These are phyloP conservation scores for Pseudachorutes palmiensis DNA, from an alignment of 1,140 invertebrate genomes.

Conservation along the genomic window DNA sequence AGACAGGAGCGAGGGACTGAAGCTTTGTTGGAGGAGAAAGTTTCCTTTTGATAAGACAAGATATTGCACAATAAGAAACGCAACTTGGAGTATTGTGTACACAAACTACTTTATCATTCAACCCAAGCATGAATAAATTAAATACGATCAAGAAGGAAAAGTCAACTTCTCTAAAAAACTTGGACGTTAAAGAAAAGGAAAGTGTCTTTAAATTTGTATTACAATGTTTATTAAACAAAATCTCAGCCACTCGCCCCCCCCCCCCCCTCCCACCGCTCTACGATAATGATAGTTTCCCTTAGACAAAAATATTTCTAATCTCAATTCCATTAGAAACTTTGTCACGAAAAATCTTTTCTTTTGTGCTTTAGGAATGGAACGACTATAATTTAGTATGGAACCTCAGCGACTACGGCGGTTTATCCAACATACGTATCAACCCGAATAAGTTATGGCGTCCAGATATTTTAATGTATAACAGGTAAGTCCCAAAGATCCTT, in stretches of 20 bases:
- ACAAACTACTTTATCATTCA: conserved; percentile 6
- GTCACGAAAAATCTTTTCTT: conserved; percentile 11
- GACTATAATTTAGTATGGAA: conserved; percentile 96
- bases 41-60: not conserved
- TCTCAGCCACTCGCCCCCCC: too few species aligned
- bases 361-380: conserved; percentile 74
- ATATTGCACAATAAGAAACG: not conserved
- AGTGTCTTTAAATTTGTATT: too few species aligned
- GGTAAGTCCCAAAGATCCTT: conserved; percentile 51
- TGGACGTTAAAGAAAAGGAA: not conserved
- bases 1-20: not conserved
- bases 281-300: too few species aligned
- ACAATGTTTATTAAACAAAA: too few species aligned
- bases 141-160: conserved; percentile 4
- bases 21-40: not conserved
- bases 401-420: conserved; percentile 81
- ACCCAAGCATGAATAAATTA: conserved; percentile 32
- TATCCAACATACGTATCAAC: conserved; percentile 86
- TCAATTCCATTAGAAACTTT: not conserved
- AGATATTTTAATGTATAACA: conserved; percentile 98
- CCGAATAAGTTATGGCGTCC: conserved; percentile 95
- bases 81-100: not conserved
- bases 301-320: not conserved
- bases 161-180: conserved; percentile 4
- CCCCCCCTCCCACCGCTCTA: too few species aligned